phyloP scores from a whole-genome alignment of 2,888 invertebrate species.

The Caenorhabditis sp. region DNA sequence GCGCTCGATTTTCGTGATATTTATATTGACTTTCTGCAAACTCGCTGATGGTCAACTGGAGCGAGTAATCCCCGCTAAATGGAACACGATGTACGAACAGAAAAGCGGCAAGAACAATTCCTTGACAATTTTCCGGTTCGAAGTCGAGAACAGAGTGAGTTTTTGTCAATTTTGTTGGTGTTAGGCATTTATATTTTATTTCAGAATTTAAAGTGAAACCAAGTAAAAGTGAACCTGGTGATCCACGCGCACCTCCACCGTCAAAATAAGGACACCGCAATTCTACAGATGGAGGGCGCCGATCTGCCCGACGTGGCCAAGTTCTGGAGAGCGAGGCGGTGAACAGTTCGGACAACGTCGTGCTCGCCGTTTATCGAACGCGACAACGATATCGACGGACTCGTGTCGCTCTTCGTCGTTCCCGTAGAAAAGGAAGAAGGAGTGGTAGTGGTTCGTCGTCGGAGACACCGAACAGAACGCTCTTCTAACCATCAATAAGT shows the following conservation, averaged over 20 bases:
- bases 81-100: conserved; percentile 36
- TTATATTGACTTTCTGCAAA: conserved; percentile 22
- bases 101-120: conserved; percentile 23
- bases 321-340: conserved; percentile 91
- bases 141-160: conserved; percentile 38
- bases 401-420: conserved; percentile 89
- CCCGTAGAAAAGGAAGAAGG: conserved; percentile 86
- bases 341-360: conserved; percentile 88
- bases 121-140: conserved; percentile 45
- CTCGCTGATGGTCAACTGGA: not conserved
- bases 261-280: conserved; percentile 84
- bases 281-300: conserved; percentile 84
- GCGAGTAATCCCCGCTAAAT: conserved; percentile 48
- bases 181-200: too few species aligned
- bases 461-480: conserved; percentile 96
- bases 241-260: conserved; percentile 96
- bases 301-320: conserved; percentile 98
- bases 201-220: conserved; percentile 95
- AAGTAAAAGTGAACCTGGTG: conserved; percentile 92
- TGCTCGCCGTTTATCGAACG: conserved; percentile 94
- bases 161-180: not conserved
- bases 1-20: not conserved
- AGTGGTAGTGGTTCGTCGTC: conserved; percentile 94
- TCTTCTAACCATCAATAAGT: conserved; percentile 94
- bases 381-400: conserved; percentile 94